phyloP scores from a whole-genome alignment of 2,797 vertebrate genomes.

The Poecilia velifera region DNA sequence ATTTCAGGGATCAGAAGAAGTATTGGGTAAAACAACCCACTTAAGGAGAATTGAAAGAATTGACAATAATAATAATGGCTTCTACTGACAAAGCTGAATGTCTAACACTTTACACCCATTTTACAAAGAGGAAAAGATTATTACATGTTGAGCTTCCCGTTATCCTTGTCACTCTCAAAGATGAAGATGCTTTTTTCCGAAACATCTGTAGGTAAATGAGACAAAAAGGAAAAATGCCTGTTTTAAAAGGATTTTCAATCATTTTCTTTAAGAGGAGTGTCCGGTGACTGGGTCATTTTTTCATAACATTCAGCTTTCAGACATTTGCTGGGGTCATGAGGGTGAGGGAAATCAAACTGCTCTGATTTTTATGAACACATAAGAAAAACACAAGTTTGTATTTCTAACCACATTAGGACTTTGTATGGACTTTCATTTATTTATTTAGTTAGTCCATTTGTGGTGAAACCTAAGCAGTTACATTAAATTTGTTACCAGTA shows the following conservation, averaged over 20 bases:
- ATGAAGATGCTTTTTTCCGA: conserved; percentile 85
- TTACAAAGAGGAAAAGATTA: conserved; percentile 66
- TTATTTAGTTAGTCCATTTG: not conserved
- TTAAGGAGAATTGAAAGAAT: not conserved
- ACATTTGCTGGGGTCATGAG: not conserved
- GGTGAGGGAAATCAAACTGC: not conserved
- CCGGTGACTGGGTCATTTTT: not conserved
- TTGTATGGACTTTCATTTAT: not conserved
- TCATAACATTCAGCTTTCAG: not conserved
- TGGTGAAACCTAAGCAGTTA: not conserved
- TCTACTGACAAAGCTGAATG: conserved; percentile 63
- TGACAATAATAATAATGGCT: conserved; percentile 43
- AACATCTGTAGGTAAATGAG: conserved; percentile 81
- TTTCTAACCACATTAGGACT: not conserved
- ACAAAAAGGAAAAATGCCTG: conserved; percentile 56
- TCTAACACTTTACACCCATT: conserved; percentile 50
- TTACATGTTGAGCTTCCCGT: conserved; percentile 84
- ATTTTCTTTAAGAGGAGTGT: not conserved
- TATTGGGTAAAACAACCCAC: not conserved
- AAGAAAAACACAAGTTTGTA: not conserved
- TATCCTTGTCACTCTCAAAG: conserved; percentile 85
- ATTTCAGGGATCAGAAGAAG: not conserved
- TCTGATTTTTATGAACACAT: not conserved
- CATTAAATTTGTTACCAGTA: not conserved
- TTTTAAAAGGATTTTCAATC: conserved; percentile 25